These are phyloP conservation scores for Hippolais icterina DNA, from an alignment of 2,113 vertebrate species.

Conservation along the genomic window DNA sequence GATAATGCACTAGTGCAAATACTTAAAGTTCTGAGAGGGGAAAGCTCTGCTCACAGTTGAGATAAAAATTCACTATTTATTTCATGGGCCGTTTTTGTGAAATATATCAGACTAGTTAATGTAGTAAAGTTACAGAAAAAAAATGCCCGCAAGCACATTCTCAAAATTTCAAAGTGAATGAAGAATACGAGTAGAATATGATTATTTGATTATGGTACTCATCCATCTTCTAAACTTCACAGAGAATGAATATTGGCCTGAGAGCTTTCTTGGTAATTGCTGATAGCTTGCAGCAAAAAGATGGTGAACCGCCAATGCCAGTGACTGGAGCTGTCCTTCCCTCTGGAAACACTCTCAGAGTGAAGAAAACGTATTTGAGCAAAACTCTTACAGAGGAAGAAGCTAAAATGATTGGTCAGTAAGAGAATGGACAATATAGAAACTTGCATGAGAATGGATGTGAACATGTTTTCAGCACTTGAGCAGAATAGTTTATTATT, in stretches of 20 bases:
- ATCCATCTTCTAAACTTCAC: constrained; percentile 14
- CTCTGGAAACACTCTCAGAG: constrained; percentile 95
- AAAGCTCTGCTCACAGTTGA: neutral
- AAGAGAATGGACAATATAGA: neutral
- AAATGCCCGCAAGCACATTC: neutral
- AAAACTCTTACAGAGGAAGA: constrained; percentile 98
- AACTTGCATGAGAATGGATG: neutral
- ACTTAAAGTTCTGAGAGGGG: neutral
- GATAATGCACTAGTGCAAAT: neutral
- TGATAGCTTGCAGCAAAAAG: constrained; percentile 96
- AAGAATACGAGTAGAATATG: neutral
- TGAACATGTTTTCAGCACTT: neutral
- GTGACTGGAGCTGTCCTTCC: constrained; percentile 96
- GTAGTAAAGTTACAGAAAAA: neutral
- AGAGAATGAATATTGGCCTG: constrained; percentile 99
- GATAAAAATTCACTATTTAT: neutral
- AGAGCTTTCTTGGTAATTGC: constrained; percentile 97
- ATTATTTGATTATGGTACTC: neutral
- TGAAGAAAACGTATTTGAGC: constrained; percentile 98
- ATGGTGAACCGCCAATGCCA: constrained; percentile 98
- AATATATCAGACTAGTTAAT: neutral
- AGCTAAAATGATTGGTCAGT: constrained; percentile 95
- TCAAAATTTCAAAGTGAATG: neutral
- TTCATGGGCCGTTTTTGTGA: neutral
- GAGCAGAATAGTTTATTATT: neutral